phyloP scores from a whole-genome alignment of 2,888 invertebrate species.

The Choreutis nemorana region DNA sequence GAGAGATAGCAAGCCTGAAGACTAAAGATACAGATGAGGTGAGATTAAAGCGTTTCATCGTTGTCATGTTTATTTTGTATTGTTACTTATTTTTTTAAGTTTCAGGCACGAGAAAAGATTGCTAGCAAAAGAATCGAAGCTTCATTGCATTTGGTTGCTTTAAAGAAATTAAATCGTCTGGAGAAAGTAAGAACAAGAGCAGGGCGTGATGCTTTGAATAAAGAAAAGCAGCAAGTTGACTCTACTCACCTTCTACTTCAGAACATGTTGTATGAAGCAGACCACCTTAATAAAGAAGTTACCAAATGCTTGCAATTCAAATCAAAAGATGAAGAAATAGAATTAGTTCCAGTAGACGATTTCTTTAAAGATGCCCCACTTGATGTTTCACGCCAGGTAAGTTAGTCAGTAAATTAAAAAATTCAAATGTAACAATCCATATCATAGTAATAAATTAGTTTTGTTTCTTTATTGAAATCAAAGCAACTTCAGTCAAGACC shows the following conservation, averaged over 20 bases:
- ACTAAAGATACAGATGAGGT: conserved; percentile 63
- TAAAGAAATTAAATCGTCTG: conserved; percentile 89
- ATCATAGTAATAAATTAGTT: not conserved
- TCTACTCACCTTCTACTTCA: conserved; percentile 89
- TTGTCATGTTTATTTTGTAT: conserved; percentile 1
- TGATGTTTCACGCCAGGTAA: conserved; percentile 72
- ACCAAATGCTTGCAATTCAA: conserved; percentile 94
- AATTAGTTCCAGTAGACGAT: conserved; percentile 83
- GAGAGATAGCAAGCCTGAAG: conserved; percentile 74
- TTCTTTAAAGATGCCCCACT: conserved; percentile 83
- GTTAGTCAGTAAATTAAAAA: too few relatives aligned
- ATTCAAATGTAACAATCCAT: not conserved
- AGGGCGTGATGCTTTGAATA: conserved; percentile 80
- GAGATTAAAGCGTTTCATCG: conserved; percentile 12
- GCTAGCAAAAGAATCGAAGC: conserved; percentile 75
- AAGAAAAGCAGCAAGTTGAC: conserved; percentile 89
- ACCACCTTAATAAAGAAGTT: conserved; percentile 94
- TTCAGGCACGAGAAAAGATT: conserved; percentile 69
- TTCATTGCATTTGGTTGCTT: conserved; percentile 77
- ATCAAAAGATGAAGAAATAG: conserved; percentile 93
- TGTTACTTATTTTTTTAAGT: conserved; percentile 9
- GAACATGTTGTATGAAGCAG: conserved; percentile 92
- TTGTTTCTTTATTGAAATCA: conserved; percentile 1
- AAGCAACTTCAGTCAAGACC: too few relatives aligned
- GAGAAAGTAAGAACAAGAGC: conserved; percentile 88